Conservation (phyloP, 1,140 invertebrate genomes). For the Parapsyche elsis region DNA sequence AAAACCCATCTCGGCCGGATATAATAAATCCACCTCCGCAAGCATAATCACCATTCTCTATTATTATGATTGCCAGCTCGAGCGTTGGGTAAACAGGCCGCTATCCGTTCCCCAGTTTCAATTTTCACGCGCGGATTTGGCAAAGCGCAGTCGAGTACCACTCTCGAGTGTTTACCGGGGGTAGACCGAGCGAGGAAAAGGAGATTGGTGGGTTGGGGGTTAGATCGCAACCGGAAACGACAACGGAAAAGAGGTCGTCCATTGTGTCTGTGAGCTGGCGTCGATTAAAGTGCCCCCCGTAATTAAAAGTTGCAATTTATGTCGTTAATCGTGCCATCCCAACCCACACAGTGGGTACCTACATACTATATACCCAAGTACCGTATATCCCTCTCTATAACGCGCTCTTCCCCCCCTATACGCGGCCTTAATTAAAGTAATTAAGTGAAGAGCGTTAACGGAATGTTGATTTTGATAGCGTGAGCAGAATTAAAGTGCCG, state of each 20-base stretch:
- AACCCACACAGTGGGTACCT: not conserved
- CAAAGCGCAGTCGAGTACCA: conserved; percentile 3
- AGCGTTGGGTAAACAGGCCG: conserved; percentile 49
- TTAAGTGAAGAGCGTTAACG: conserved; percentile 42
- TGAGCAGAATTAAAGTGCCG: conserved; percentile 14
- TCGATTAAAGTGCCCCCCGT: conserved; percentile 36
- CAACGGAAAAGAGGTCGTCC: not conserved
- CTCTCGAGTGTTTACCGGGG: too few species aligned
- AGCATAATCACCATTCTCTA: conserved; percentile 52
- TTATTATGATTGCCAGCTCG: conserved; percentile 43
- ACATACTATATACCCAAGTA: too few species aligned
- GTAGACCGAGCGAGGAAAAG: not conserved
- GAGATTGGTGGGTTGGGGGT: too few species aligned
- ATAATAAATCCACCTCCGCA: not conserved
- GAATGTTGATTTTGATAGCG: conserved; percentile 49
- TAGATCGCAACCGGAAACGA: too few species aligned
- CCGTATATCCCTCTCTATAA: not conserved
- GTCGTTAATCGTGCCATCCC: conserved; percentile 39
- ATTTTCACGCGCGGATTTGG: conserved; percentile 47
- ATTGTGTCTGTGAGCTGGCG: not conserved
- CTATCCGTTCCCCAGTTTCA: conserved; percentile 44
- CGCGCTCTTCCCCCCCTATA: not conserved
- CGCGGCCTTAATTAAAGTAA: conserved; percentile 47
- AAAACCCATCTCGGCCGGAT: not conserved
- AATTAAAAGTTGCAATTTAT: conserved; percentile 48